phyloP scores from a whole-genome alignment of 1,140 invertebrate genomes.

The Danaus melanippus region DNA sequence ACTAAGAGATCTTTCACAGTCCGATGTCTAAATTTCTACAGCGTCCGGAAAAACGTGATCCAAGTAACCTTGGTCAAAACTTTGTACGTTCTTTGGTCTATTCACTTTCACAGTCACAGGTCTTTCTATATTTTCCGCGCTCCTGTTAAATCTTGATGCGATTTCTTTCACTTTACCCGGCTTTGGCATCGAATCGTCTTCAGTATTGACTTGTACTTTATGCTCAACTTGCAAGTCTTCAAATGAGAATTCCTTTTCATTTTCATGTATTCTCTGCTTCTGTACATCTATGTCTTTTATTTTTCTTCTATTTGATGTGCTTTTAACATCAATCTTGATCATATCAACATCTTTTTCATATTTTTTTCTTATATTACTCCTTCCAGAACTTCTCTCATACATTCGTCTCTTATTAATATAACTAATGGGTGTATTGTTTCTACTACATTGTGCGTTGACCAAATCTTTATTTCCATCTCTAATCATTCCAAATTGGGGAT shows the following conservation, averaged over 20 bases:
- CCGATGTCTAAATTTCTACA: conserved; percentile 55
- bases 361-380: conserved; percentile 21
- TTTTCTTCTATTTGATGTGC: conserved; percentile 31
- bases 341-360: conserved; percentile 18
- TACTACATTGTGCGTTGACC: conserved; percentile 32
- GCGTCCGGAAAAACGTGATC: conserved; percentile 69
- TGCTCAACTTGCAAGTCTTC: conserved; percentile 31
- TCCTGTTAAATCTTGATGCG: conserved; percentile 55
- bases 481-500: conserved; percentile 49
- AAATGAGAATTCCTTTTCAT: conserved; percentile 34
- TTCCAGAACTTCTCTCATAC: conserved; percentile 43
- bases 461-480: conserved; percentile 33
- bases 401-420: conserved; percentile 34
- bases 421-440: conserved; percentile 36
- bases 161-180: conserved; percentile 66
- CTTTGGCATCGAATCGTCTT: conserved; percentile 40
- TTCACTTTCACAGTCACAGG: conserved; percentile 33
- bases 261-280: conserved; percentile 15
- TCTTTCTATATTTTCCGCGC: conserved; percentile 29
- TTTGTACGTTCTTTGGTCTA: conserved; percentile 65
- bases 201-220: conserved; percentile 23
- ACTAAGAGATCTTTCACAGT: conserved; percentile 41
- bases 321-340: conserved; percentile 23
- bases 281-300: conserved; percentile 23
- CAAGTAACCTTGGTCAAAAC: conserved; percentile 64